Percentiles rank a stretch among this genome's conserved stretches.
Evolutionary conservation across 2,113 vertebrate genomes (phyloP).

Genomic region (Phyllopteryx taeniolatus): DNA sequence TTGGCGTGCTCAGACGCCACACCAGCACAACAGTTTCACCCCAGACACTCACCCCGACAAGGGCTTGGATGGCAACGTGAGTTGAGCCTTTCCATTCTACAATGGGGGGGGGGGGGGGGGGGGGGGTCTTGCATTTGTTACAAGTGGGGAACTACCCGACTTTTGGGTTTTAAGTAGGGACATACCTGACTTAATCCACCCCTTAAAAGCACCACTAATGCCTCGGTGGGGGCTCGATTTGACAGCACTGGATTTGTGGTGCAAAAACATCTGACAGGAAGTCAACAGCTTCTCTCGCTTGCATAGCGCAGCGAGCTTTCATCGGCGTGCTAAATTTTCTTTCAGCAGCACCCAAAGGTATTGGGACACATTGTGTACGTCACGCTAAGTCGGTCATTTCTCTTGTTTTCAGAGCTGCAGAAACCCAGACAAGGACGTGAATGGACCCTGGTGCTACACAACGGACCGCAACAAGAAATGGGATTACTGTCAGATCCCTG

Average conservation of each 20-base stretch:
- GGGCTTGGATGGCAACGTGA: conserved; percentile 85
- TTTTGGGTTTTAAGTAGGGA: background rate
- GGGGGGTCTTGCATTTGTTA: background rate
- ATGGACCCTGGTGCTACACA: conserved; percentile 96
- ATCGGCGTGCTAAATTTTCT: too few relatives aligned
- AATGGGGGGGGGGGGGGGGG: background rate
- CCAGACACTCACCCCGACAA: conserved; percentile 72
- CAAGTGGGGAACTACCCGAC: background rate
- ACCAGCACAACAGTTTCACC: conserved; percentile 80
- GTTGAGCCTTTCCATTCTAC: conserved; percentile 5
- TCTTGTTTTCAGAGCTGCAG: conserved; percentile 81
- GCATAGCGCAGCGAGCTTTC: too few relatives aligned
- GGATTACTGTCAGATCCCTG: conserved; percentile 88
- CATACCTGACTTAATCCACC: background rate
- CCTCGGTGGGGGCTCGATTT: too few relatives aligned
- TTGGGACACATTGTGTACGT: background rate
- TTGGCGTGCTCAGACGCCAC: conserved; percentile 84
- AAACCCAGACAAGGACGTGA: conserved; percentile 88
- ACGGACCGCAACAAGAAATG: conserved; percentile 78
- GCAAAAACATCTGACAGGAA: too few relatives aligned
- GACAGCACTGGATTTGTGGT: too few relatives aligned
- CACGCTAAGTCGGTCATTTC: background rate
- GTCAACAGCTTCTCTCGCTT: too few relatives aligned
- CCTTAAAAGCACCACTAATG: too few relatives aligned
- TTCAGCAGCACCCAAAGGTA: background rate